These are phyloP conservation scores for Rhagologus leucostigma DNA, from an alignment of 2,113 vertebrate species.

Conservation along the genomic window DNA sequence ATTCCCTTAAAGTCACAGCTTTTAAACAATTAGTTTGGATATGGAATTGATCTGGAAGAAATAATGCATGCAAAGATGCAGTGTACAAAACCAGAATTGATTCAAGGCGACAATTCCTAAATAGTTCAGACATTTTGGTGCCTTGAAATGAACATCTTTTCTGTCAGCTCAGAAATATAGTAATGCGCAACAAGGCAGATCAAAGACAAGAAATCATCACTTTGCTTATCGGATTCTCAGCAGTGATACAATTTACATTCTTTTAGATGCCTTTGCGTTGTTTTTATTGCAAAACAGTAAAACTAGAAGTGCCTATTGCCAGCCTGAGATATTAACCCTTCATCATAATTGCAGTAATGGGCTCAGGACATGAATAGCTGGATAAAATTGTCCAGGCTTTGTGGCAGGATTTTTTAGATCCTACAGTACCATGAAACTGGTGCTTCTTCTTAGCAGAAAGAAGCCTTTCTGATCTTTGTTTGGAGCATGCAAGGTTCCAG, in stretches of 20 bases:
- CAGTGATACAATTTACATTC: constrained; percentile 10
- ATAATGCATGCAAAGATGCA: constrained; percentile 55
- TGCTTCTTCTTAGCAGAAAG: not conserved
- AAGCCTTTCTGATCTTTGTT: not conserved
- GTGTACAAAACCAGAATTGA: constrained; percentile 75
- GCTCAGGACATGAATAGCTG: not conserved
- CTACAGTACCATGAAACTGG: not conserved
- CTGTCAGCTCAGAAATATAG: constrained; percentile 72
- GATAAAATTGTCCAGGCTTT: not conserved
- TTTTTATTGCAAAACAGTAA: not conserved
- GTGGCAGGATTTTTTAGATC: not conserved
- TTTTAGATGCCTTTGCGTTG: not conserved
- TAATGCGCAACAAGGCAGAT: constrained; percentile 16
- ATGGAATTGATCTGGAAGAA: constrained; percentile 77
- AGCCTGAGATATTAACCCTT: not conserved
- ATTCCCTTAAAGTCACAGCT: constrained; percentile 64
- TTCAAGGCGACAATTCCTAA: constrained; percentile 73
- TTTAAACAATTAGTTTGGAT: constrained; percentile 77
- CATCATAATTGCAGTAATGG: not conserved
- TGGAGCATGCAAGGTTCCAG: not conserved
- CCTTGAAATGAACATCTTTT: constrained; percentile 75
- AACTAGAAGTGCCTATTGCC: not conserved
- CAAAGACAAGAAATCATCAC: constrained; percentile 40
- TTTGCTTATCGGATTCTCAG: constrained; percentile 20
- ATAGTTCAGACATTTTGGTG: constrained; percentile 81